Conservation (phyloP, 2,113 vertebrate species). For the Pristiophorus japonicus region DNA sequence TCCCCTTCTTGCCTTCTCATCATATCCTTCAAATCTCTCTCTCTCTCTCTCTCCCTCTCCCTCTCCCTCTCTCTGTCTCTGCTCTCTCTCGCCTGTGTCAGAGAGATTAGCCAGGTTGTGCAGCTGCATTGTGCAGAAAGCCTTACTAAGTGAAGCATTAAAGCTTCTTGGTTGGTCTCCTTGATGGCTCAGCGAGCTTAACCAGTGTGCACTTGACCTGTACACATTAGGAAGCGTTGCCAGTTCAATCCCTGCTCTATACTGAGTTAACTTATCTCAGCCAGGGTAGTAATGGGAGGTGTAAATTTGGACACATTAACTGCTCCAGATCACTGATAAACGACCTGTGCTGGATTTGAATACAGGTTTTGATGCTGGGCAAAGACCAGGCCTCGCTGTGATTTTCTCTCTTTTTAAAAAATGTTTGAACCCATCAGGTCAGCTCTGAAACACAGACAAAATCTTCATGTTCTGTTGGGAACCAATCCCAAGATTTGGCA, state of each 20-base stretch:
- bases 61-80: background rate
- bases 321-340: background rate
- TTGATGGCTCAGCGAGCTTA: conserved; percentile 13
- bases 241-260: background rate
- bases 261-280: background rate
- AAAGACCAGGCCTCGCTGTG: background rate
- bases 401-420: background rate
- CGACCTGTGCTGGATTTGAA: background rate
- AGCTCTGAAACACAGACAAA: background rate
- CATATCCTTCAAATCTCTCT: background rate
- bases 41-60: background rate
- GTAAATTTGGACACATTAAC: background rate
- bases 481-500: background rate
- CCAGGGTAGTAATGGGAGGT: background rate
- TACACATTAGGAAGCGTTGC: background rate
- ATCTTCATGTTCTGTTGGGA: background rate
- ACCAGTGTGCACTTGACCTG: background rate
- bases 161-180: conserved; percentile 8
- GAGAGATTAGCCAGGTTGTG: background rate
- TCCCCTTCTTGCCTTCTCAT: background rate
- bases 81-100: background rate
- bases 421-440: background rate
- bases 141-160: background rate
- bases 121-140: background rate
- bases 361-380: background rate